A percentile compares a stretch with the other conserved stretches of the same genome.
Evolutionary conservation across 2,888 invertebrate genomes (phyloP).

Genomic region (Cartodere bifasciata): DNA sequence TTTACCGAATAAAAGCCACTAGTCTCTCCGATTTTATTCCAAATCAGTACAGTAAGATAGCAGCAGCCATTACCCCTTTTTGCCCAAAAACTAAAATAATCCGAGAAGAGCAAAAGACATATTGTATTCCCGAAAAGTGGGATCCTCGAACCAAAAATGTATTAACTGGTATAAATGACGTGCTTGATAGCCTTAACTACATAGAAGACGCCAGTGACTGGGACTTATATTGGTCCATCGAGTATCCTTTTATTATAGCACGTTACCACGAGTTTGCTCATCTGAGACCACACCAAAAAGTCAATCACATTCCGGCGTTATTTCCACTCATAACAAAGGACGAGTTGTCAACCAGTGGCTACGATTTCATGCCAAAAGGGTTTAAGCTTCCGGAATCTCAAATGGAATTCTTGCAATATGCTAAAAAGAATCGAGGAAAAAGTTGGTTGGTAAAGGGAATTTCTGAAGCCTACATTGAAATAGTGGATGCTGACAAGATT

Average conservation of each 20-base stretch:
- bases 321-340: constrained; percentile 90
- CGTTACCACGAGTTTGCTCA: constrained; percentile 42
- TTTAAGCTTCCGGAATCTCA: constrained; percentile 75
- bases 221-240: constrained; percentile 89
- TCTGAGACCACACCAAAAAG: constrained; percentile 59
- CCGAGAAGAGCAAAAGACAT: too few species aligned
- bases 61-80: too few species aligned
- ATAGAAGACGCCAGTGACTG: too few species aligned
- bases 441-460: constrained; percentile 87
- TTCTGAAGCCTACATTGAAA: constrained; percentile 75
- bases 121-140: too few species aligned
- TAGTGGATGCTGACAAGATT: constrained; percentile 60
- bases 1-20: too few species aligned
- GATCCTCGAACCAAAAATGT: too few species aligned
- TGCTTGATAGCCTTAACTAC: too few species aligned
- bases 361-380: constrained; percentile 72
- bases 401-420: constrained; percentile 55
- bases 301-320: constrained; percentile 91
- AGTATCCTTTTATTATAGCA: constrained; percentile 72
- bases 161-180: too few species aligned
- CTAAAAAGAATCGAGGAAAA: constrained; percentile 49
- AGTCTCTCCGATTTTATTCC: too few species aligned
- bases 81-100: too few species aligned
- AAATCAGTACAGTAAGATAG: too few species aligned
- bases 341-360: constrained; percentile 66